Evolutionary conservation across 2,113 vertebrate genomes (phyloP).

Genomic region (Apus apus): DNA sequence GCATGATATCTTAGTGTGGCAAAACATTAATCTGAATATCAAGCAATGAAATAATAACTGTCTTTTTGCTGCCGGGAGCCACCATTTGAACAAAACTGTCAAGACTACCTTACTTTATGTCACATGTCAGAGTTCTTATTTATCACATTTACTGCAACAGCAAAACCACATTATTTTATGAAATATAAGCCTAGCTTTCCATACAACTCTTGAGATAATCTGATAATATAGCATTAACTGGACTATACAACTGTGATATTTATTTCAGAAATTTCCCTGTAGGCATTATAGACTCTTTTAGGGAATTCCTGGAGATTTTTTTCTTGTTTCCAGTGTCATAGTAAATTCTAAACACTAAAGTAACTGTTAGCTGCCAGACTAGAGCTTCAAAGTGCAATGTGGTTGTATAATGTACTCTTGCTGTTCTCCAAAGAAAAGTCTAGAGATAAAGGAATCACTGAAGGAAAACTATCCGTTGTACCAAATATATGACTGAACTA

Average conservation of each 20-base stretch:
- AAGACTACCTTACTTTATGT: neutral
- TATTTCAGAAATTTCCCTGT: neutral
- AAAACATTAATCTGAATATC: slow-evolving; percentile 22
- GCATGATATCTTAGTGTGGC: neutral
- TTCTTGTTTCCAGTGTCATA: neutral
- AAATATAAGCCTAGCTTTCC: neutral
- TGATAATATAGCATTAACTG: neutral
- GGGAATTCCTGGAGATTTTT: neutral
- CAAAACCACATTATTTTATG: neutral
- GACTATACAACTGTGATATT: neutral
- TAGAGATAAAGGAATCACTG: neutral
- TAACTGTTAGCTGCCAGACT: neutral
- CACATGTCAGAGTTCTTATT: neutral
- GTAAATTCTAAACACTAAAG: neutral
- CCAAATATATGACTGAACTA: neutral
- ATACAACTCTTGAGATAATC: neutral
- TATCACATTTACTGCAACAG: neutral
- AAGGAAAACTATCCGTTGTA: neutral
- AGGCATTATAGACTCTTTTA: neutral
- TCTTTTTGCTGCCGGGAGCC: neutral
- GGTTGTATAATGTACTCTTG: neutral
- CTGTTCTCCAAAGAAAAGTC: neutral
- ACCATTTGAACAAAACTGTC: neutral
- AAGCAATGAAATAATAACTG: neutral
- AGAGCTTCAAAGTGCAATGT: neutral